These are phyloP conservation scores for Atopsyche davidsoni DNA, from an alignment of 1,140 invertebrate genomes.

Conservation along the genomic window DNA sequence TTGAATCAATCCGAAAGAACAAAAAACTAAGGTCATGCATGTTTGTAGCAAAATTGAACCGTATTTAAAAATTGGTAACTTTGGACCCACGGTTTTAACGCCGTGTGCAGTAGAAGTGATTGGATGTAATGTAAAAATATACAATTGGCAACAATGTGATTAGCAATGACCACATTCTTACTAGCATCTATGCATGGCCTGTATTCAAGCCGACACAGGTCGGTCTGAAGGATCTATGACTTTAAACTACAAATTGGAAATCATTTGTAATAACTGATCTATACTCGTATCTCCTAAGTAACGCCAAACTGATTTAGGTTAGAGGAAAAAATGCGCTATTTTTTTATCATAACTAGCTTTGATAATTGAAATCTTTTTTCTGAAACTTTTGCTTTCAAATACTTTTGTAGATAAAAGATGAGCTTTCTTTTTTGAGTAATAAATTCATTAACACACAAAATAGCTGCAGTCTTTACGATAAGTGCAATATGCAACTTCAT, in stretches of 20 bases:
- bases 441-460: constrained; percentile 26
- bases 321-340: constrained; percentile 8
- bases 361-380: too few relatives aligned
- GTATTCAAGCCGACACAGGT: constrained; percentile 24
- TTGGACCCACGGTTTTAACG: too few relatives aligned
- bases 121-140: constrained; percentile 17
- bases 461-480: constrained; percentile 12
- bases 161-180: constrained; percentile 25
- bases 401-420: too few relatives aligned
- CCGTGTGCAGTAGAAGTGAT: constrained; percentile 24
- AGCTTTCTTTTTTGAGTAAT: too few relatives aligned
- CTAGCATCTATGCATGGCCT: constrained; percentile 30
- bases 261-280: constrained; percentile 3
- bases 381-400: constrained; percentile 3
- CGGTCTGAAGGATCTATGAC: constrained; percentile 18
- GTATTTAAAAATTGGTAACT: too few relatives aligned
- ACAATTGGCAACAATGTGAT: constrained; percentile 23
- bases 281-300: constrained; percentile 1
- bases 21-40: constrained; percentile 27
- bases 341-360: constrained; percentile 1
- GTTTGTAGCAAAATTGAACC: constrained; percentile 25
- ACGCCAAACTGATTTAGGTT: constrained; percentile 1
- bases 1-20: too few relatives aligned
- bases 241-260: constrained; percentile 11
- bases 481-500: constrained; percentile 2